Evolutionary conservation across 2,888 invertebrate species (phyloP).

Genomic region (Pachliopta kotzebuea): DNA sequence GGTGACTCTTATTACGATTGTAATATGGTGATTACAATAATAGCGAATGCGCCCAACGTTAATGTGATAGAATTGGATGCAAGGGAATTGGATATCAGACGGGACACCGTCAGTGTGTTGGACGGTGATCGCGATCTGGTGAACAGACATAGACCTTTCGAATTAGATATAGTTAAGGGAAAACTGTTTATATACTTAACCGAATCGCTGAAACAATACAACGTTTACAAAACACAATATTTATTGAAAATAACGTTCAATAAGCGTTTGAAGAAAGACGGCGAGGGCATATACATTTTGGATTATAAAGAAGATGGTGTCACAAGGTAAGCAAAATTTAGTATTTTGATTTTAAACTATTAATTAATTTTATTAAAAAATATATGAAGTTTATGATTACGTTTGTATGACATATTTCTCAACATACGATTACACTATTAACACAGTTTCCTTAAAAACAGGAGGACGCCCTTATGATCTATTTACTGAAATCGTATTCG

Average conservation of each 20-base stretch:
- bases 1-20: slow-evolving; percentile 58
- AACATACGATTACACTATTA: no score
- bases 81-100: slow-evolving; percentile 52
- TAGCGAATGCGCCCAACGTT: slow-evolving; percentile 61
- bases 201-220: slow-evolving; percentile 54
- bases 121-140: slow-evolving; percentile 53
- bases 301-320: slow-evolving; percentile 51
- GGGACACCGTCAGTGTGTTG: slow-evolving; percentile 52
- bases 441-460: no score
- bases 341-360: not conserved
- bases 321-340: slow-evolving; percentile 51
- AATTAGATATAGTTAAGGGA: slow-evolving; percentile 48
- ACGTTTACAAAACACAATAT: slow-evolving; percentile 49
- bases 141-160: slow-evolving; percentile 54
- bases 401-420: no score
- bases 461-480: no score
- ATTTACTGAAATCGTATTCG: no score
- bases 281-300: slow-evolving; percentile 56
- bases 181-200: slow-evolving; percentile 59
- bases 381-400: no score
- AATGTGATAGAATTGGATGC: slow-evolving; percentile 60
- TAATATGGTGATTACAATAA: slow-evolving; percentile 61
- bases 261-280: slow-evolving; percentile 48
- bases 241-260: slow-evolving; percentile 55
- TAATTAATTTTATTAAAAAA: not conserved